phyloP scores from a whole-genome alignment of 2,888 invertebrate genomes.

The Oxytorus armatus region DNA sequence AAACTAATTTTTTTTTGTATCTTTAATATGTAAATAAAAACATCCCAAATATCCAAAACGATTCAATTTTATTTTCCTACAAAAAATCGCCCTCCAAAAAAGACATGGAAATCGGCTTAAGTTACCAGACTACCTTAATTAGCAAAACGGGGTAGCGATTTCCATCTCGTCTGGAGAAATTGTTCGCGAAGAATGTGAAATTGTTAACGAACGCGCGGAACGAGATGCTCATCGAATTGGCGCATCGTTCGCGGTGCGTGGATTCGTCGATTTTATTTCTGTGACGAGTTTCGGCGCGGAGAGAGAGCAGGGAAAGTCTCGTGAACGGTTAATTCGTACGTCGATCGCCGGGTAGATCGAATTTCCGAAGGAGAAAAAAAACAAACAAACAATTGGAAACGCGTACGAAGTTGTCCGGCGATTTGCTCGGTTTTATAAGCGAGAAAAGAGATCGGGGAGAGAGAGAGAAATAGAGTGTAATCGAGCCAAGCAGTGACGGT shows the following conservation, averaged over 20 bases:
- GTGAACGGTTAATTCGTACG: constrained; percentile 64
- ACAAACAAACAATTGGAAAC: background rate
- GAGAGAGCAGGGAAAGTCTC: constrained; percentile 42
- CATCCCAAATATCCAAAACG: no score
- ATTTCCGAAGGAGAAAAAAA: constrained; percentile 50
- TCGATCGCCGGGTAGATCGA: constrained; percentile 67
- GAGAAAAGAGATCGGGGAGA: background rate
- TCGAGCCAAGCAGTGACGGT: constrained; percentile 44
- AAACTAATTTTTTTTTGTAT: no score
- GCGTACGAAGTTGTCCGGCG: background rate
- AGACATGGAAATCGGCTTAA: no score
- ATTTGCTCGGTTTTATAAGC: constrained; percentile 32
- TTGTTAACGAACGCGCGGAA: background rate
- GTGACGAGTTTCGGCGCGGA: background rate
- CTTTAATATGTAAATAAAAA: no score
- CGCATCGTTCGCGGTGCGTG: constrained; percentile 19
- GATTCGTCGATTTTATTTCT: constrained; percentile 27
- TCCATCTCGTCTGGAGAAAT: no score
- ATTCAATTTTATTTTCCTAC: no score
- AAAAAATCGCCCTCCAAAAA: no score
- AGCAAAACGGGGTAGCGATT: no score
- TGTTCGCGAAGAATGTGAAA: no score
- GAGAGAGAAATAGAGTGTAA: constrained; percentile 46
- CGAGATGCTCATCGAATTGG: background rate
- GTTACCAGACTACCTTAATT: no score